Evolutionary conservation across 1,140 invertebrate genomes (phyloP).

Genomic region (Telenomus remus): DNA sequence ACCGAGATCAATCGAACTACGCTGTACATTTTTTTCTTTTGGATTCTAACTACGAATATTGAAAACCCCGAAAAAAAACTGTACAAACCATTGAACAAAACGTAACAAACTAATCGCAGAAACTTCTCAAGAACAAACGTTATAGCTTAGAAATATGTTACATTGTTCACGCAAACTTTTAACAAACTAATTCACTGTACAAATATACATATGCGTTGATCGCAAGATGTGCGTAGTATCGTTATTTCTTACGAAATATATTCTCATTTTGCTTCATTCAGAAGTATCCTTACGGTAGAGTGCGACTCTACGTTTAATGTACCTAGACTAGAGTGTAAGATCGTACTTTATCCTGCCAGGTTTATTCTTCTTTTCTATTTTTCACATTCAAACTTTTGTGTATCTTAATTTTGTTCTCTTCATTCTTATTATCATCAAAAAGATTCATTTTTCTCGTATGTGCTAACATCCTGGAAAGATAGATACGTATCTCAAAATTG

Average conservation of each 20-base stretch:
- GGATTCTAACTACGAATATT: no score
- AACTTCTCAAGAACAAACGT: slow-evolving; percentile 18
- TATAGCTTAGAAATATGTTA: slow-evolving; percentile 29
- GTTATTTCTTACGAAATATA: slow-evolving; percentile 57
- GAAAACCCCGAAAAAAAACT: background rate
- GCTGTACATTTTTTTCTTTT: no score
- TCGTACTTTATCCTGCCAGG: slow-evolving; percentile 51
- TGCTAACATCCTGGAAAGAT: slow-evolving; percentile 43
- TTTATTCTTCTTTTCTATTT: slow-evolving; percentile 17
- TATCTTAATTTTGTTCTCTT: no score
- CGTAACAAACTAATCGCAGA: background rate
- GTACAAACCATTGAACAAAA: background rate
- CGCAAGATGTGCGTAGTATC: slow-evolving; percentile 46
- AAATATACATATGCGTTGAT: slow-evolving; percentile 29
- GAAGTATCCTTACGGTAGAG: slow-evolving; percentile 46
- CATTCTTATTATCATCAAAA: no score
- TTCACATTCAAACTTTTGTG: no score
- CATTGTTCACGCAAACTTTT: slow-evolving; percentile 34
- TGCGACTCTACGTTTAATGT: slow-evolving; percentile 36
- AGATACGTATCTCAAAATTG: slow-evolving; percentile 45
- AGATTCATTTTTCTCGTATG: slow-evolving; percentile 8
- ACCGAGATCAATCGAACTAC: no score
- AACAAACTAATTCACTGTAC: slow-evolving; percentile 28
- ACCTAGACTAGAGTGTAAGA: slow-evolving; percentile 54
- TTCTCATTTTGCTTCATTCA: slow-evolving; percentile 37